These are phyloP conservation scores for Acrocyrtus sp. DNA, from an alignment of 2,888 invertebrate genomes.

Conservation along the genomic window DNA sequence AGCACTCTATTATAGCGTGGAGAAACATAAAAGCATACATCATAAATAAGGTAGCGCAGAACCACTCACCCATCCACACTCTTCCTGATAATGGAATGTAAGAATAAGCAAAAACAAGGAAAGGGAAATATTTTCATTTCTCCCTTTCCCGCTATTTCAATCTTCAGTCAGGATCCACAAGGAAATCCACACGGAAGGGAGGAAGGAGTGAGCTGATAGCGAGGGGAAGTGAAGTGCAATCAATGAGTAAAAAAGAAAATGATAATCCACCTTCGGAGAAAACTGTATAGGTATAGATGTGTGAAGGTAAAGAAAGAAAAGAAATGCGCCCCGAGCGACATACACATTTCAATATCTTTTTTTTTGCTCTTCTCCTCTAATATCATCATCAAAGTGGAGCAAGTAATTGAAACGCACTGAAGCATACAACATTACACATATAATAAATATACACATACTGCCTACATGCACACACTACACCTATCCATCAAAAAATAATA, in stretches of 20 bases:
- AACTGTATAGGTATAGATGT: neutral
- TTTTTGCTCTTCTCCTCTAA: neutral
- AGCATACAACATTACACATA: conserved; percentile 15
- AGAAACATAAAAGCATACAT: no score
- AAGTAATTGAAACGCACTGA: conserved; percentile 42
- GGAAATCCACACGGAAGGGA: no score
- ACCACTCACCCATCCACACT: neutral
- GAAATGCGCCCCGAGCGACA: neutral
- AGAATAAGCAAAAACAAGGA: neutral
- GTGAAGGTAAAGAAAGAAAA: neutral
- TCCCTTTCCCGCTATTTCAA: neutral
- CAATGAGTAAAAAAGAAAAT: conserved; percentile 4
- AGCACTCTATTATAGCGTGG: no score
- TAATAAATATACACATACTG: neutral
- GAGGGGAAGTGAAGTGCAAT: conserved; percentile 17
- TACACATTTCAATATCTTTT: neutral
- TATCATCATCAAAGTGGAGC: conserved; percentile 26
- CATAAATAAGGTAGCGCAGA: no score
- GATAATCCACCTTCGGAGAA: neutral
- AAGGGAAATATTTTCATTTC: neutral
- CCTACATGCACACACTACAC: neutral
- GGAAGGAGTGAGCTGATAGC: neutral
- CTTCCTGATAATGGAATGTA: neutral
- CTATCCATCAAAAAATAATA: no score
- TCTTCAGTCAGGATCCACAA: no score